Evolutionary conservation across 2,113 vertebrate genomes (phyloP).

Genomic region (Melanerpes aurifrons): DNA sequence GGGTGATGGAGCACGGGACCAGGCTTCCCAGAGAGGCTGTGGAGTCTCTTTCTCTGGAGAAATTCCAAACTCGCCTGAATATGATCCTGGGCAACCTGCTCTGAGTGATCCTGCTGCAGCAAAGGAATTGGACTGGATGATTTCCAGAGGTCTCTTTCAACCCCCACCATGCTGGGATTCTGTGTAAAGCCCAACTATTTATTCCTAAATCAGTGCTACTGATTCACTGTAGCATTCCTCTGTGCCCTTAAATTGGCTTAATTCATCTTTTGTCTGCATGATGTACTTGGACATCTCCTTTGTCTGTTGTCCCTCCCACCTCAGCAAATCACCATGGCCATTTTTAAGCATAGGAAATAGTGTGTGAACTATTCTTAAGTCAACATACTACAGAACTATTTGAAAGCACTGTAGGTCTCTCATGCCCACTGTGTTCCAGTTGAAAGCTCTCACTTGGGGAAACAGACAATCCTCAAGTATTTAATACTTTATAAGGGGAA

Average conservation of each 20-base stretch:
- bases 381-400: background rate
- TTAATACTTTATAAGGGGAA: background rate
- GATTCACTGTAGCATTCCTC: background rate
- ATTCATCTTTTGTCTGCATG: background rate
- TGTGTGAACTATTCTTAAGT: background rate
- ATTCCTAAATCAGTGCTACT: background rate
- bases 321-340: background rate
- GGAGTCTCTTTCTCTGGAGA: no score
- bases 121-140: no score
- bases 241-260: background rate
- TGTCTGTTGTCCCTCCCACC: background rate
- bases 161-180: no score
- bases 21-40: no score
- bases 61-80: no score
- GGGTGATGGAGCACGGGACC: no score
- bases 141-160: no score
- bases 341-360: constrained; percentile 4
- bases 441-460: background rate
- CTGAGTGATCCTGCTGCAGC: no score
- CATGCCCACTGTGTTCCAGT: background rate
- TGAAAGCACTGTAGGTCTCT: background rate
- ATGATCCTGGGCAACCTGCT: no score
- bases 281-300: background rate
- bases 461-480: background rate
- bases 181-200: background rate